A percentile compares a stretch with the other conserved stretches of the same genome.
These are phyloP conservation scores for Apistogramma diplotaenia DNA, from an alignment of 2,113 vertebrate species.

Conservation along the genomic window DNA sequence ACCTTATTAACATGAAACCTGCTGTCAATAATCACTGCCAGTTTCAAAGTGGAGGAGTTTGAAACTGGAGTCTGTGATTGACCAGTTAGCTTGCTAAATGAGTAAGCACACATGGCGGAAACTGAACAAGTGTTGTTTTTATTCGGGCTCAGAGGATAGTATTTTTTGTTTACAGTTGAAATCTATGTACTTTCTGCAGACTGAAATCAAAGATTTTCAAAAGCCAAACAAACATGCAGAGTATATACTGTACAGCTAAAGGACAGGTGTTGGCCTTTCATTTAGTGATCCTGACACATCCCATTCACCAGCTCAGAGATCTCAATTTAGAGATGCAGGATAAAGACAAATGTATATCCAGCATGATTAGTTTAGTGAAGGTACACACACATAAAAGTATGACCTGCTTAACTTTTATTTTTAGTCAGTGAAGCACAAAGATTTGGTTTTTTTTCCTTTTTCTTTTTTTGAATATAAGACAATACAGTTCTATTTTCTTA, in stretches of 20 bases:
- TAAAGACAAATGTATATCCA: neutral
- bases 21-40: neutral
- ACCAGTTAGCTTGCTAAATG: neutral
- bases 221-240: neutral
- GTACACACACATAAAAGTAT: neutral
- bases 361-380: neutral
- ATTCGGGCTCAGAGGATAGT: neutral
- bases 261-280: too few species aligned
- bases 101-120: neutral
- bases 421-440: neutral
- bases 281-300: neutral
- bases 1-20: neutral
- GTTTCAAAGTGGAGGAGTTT: neutral
- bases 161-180: neutral
- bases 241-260: neutral
- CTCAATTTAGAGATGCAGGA: neutral
- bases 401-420: neutral
- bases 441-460: neutral
- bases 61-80: neutral
- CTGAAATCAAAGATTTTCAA: neutral
- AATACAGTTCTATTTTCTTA: neutral
- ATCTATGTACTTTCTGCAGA: neutral
- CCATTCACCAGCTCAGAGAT: neutral
- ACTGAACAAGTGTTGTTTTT: neutral
- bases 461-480: neutral